Base-by-base conservation (phyloP, 2,797 vertebrate species). In the Silurus lanzhouensis region DNA sequence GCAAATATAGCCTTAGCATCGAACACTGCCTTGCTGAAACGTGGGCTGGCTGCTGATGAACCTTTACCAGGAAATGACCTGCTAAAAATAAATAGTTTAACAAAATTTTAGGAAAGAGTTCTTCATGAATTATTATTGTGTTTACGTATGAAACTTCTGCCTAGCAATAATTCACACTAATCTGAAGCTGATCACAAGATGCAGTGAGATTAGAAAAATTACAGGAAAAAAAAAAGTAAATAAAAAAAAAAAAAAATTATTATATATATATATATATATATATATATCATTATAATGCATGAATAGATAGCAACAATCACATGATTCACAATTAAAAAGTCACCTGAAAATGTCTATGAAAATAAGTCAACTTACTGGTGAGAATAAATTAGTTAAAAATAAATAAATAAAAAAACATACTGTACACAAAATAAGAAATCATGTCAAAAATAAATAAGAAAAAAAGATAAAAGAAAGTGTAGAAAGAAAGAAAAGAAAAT, bases 1-100 rank as follows among this genome's bases (percentile, higher is more conserved):
- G 83, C 87, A 88, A 89, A 87, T 88, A 82, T 82, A 88, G 84
- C 88, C 86, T 85, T 83, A 88, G 85, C 82, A 87, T 87, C 84
- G 86, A 89, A 89, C 88, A 85, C 82, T 86, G 87, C 88, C 86
- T 88, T 84, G 75, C 84, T 79, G 82, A 88, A 83, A 64, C 66
- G 22, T 79, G 71, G 84, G 19, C 57, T 52, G 83, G 67, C 2
- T 88, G 55, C 58, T 88, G 89, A 85, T 91, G 79, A 88, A 90
- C 80, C 19, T 48, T 70, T 76, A 77, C 84, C 52, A 74, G 72
- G 79, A 85, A 78, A 79, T 83, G 25, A 75, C 46, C 84, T 82
- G 22, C 68, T 81, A 88, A 89, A 84, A 70, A 31, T 31, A 66
- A 66, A 13, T 87, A 84, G 38, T 84, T 74, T 87, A 48, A 48